Base-by-base conservation (phyloP, 2,113 vertebrate genomes). In the Dipodomys ordii region DNA sequence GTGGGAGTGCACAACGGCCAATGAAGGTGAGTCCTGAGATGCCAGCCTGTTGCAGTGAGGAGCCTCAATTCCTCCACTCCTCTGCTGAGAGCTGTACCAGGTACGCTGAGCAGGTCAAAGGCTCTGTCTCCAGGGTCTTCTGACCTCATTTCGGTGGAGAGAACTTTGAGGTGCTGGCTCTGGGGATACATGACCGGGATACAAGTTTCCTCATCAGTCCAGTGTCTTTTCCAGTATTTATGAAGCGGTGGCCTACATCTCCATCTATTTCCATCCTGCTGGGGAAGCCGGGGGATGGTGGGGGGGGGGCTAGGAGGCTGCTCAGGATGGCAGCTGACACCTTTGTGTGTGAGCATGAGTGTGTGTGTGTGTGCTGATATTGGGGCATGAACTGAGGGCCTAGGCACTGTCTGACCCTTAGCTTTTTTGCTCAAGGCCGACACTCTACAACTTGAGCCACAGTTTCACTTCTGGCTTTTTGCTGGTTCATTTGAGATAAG, bases 231-330 rank as follows among this genome's bases (percentile, higher is more conserved):
- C 64, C 64, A n/a, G 19, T 2, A 62, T 28, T 25, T 27, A 8
- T 19, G 11, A 91, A 81, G 49, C 83, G 39, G 27, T 65, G 20
- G 5, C 32, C 16, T 25, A 74, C 0, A 1, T 19, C 35, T 60
- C 44, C 22, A 19, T 3, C 28, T 65, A 27, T 0, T 10, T 18
- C 53, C 53, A 16, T 11, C 53, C 53, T 57, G 15, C 32, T 39
- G 39, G 39, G 0, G 2, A n/a, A 16, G 7, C 53, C 11, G 39
- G 60, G 3, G 60, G 16, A 1, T 0, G 1, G 6, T 0, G 1
- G 6, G 11, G 76, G 82, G 39, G 0, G 3, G 60, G 20, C 2
- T 0, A 1, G 6, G 11, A 83, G 10, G 82, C 28, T 4, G 6
- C 19, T 39, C 22, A 4, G 6, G 46, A 6, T 5, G 6, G 23